Evolutionary conservation across 1,140 invertebrate species (phyloP).

Genomic region (Potamilus streckersoni): DNA sequence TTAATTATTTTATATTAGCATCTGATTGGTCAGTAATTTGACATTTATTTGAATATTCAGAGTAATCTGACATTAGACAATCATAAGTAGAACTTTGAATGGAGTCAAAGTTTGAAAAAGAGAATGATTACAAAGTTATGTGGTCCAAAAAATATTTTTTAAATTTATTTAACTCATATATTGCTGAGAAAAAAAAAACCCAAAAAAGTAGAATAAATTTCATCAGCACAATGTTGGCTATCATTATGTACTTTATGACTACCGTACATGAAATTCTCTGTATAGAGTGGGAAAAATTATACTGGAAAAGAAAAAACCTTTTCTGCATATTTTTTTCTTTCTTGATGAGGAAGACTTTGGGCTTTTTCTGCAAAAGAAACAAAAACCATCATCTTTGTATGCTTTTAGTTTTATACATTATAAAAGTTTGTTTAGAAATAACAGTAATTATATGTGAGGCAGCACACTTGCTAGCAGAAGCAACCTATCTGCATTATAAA

Average conservation of each 20-base stretch:
- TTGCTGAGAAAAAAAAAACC: not conserved
- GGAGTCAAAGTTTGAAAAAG: too few relatives aligned
- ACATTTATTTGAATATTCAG: too few relatives aligned
- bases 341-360: constrained; percentile 72
- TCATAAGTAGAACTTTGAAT: too few relatives aligned
- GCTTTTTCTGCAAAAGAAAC: constrained; percentile 72
- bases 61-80: too few relatives aligned
- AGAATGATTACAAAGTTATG: too few relatives aligned
- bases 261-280: too few relatives aligned
- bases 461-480: not conserved
- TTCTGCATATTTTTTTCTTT: constrained; percentile 80
- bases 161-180: not conserved
- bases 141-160: not conserved
- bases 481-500: not conserved
- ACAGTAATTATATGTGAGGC: not conserved
- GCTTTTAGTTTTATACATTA: not conserved
- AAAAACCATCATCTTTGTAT: too few relatives aligned
- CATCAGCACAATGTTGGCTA: not conserved
- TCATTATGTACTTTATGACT: not conserved
- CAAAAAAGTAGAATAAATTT: not conserved
- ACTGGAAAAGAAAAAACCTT: constrained; percentile 65
- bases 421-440: not conserved
- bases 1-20: too few relatives aligned
- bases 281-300: not conserved
- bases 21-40: too few relatives aligned